Evolutionary conservation across 2,797 vertebrate species (phyloP).

Genomic region (Pangasius macronema): DNA sequence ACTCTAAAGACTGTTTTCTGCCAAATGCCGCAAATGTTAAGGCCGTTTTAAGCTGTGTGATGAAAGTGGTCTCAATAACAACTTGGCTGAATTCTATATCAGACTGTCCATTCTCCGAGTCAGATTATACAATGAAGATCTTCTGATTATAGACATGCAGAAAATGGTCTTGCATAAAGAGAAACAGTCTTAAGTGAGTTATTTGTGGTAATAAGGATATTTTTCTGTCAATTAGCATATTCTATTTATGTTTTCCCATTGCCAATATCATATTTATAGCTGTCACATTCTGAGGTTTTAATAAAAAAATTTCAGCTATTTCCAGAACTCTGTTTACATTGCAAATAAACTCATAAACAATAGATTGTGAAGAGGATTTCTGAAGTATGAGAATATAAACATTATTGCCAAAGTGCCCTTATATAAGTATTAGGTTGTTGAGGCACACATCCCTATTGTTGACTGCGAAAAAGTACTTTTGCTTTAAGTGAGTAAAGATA

Average conservation of each 20-base stretch:
- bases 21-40: neutral
- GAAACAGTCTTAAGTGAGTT: neutral
- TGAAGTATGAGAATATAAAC: neutral
- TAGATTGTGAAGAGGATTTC: neutral
- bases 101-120: neutral
- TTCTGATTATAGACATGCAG: neutral
- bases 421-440: slow-evolving; percentile 1
- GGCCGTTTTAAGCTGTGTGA: neutral
- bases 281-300: neutral
- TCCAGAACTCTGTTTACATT: neutral
- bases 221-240: neutral
- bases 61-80: neutral
- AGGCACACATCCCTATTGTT: neutral
- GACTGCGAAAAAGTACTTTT: neutral
- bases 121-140: neutral
- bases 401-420: neutral
- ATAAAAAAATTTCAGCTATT: neutral
- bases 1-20: neutral
- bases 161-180: neutral
- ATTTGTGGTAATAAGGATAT: neutral
- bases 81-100: neutral
- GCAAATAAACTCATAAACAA: neutral
- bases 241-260: neutral
- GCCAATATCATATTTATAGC: neutral
- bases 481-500: neutral